Conservation (phyloP, 2,888 invertebrate species). For the Microctonus aethiopoides region DNA sequence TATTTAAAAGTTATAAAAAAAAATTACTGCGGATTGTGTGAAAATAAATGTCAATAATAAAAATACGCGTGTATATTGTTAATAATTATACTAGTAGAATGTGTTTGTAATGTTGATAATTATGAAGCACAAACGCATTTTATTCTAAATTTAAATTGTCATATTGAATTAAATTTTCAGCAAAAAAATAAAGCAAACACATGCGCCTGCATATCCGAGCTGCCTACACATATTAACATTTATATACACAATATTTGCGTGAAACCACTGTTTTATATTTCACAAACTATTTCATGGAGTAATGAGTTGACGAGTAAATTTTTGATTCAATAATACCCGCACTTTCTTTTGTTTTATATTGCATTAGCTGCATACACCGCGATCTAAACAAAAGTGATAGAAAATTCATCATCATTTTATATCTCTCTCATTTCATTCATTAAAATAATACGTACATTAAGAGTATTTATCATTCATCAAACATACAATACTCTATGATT, state of each 20-base stretch:
- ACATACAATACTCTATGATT: neutral
- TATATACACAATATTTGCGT: neutral
- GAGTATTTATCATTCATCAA: neutral
- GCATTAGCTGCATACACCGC: conserved; percentile 28
- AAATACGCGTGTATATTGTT: neutral
- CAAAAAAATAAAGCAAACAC: neutral
- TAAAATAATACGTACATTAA: no score
- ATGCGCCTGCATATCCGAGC: neutral
- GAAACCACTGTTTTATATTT: neutral
- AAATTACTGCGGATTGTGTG: neutral
- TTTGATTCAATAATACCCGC: conserved; percentile 21
- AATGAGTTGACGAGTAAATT: conserved; percentile 21
- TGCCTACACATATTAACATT: neutral
- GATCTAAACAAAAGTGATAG: neutral
- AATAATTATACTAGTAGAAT: neutral
- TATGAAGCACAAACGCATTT: neutral
- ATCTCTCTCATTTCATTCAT: neutral
- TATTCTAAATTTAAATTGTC: conserved; percentile 6
- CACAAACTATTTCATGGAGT: neutral
- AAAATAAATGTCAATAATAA: no score
- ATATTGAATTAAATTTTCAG: conserved; percentile 1
- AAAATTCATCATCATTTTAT: conserved; percentile 2
- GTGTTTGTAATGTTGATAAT: neutral
- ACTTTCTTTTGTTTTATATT: neutral
- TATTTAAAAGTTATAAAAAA: neutral